Evolutionary conservation across 2,113 vertebrate genomes (phyloP).

Genomic region (Oncorhynchus clarkii): DNA sequence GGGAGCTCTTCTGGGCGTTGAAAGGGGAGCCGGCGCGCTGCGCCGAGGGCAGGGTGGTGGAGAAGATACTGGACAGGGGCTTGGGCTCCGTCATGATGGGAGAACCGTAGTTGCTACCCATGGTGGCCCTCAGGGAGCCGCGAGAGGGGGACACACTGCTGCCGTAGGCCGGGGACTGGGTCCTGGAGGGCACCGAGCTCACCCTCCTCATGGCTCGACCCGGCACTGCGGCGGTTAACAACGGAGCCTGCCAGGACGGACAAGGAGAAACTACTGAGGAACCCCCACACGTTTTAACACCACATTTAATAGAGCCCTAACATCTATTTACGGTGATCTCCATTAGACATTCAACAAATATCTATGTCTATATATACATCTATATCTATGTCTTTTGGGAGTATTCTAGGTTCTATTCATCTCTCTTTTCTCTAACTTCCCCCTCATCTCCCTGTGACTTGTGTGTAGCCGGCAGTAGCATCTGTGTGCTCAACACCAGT

Average conservation of each 20-base stretch:
- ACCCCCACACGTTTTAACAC: background rate
- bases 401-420: background rate
- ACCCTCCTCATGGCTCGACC: conserved; percentile 89
- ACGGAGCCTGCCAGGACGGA: conserved; percentile 67
- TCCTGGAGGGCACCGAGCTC: conserved; percentile 92
- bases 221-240: conserved; percentile 54
- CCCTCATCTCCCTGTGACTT: background rate
- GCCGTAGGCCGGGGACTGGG: conserved; percentile 90
- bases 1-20: conserved; percentile 79
- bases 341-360: background rate
- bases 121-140: conserved; percentile 85
- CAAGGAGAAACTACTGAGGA: background rate
- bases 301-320: background rate
- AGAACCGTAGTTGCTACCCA: conserved; percentile 81
- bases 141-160: conserved; percentile 85
- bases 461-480: conserved; percentile 1
- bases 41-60: conserved; percentile 82
- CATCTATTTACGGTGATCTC: too few relatives aligned
- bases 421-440: background rate
- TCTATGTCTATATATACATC: background rate
- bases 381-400: background rate
- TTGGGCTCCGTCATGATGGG: conserved; percentile 82
- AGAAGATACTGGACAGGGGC: conserved; percentile 79
- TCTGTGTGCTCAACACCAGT: background rate
- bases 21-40: conserved; percentile 83